Conservation (phyloP, 2,888 invertebrate species). For the Scaptomyza tumidula region DNA sequence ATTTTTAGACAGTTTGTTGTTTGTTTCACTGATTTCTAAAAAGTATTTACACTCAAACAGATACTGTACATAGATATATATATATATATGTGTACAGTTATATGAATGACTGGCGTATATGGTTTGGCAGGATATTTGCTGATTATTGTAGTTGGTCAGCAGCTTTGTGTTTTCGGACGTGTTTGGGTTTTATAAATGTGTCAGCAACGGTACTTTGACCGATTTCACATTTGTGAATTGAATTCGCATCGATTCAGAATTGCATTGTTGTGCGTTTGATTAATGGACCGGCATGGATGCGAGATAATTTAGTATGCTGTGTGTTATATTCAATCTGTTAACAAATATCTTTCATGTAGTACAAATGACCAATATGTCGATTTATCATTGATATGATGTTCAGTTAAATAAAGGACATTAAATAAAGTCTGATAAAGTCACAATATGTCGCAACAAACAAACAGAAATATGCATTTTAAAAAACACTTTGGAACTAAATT, state of each 20-base stretch:
- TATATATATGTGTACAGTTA: not conserved
- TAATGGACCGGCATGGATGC: constrained; percentile 35
- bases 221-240: constrained; percentile 32
- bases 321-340: constrained; percentile 15
- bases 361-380: not conserved
- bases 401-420: not conserved
- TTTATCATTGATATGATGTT: not conserved
- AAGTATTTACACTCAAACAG: constrained; percentile 24
- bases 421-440: not conserved
- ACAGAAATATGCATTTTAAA: no score
- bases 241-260: constrained; percentile 28
- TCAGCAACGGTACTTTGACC: not conserved
- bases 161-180: constrained; percentile 36
- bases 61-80: not conserved
- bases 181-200: constrained; percentile 35
- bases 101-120: not conserved
- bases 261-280: constrained; percentile 48
- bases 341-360: not conserved
- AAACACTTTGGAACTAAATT: no score
- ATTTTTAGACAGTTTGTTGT: constrained; percentile 49
- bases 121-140: constrained; percentile 11
- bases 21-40: constrained; percentile 56
- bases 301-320: constrained; percentile 3
- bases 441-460: not conserved
- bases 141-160: constrained; percentile 51